phyloP scores from a whole-genome alignment of 2,113 vertebrate species.

The Calyptommatus sinebrachiatus region DNA sequence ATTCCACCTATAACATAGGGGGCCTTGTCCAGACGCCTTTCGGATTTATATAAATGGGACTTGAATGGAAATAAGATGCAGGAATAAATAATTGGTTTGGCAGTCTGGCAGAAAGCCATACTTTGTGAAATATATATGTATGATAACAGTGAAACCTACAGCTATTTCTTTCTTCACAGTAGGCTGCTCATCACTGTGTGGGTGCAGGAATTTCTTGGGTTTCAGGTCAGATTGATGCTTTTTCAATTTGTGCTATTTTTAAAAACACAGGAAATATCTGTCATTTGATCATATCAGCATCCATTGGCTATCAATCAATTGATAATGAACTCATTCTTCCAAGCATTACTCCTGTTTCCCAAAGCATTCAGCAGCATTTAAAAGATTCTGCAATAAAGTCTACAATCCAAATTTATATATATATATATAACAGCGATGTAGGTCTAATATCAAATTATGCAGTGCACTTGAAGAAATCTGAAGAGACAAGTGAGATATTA shows the following conservation, averaged over 20 bases:
- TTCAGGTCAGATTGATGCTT: not conserved
- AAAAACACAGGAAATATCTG: not conserved
- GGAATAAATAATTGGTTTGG: not conserved
- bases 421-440: not conserved
- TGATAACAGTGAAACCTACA: not conserved
- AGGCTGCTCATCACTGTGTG: not conserved
- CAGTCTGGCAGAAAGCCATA: not conserved
- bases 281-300: not conserved
- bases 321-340: not conserved
- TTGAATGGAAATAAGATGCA: not conserved
- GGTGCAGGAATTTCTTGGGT: not conserved
- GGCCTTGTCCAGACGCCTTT: too few relatives aligned
- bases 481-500: constrained; percentile 6
- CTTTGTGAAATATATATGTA: too few relatives aligned
- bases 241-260: not conserved
- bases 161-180: not conserved
- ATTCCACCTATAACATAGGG: not conserved
- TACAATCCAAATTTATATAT: not conserved
- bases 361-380: not conserved
- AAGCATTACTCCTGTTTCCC: not conserved
- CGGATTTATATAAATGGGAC: not conserved
- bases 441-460: constrained; percentile 1
- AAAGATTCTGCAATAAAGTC: not conserved
- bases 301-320: not conserved
- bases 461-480: not conserved